phyloP scores from a whole-genome alignment of 2,797 vertebrate species.

The Margarornis squamiger region DNA sequence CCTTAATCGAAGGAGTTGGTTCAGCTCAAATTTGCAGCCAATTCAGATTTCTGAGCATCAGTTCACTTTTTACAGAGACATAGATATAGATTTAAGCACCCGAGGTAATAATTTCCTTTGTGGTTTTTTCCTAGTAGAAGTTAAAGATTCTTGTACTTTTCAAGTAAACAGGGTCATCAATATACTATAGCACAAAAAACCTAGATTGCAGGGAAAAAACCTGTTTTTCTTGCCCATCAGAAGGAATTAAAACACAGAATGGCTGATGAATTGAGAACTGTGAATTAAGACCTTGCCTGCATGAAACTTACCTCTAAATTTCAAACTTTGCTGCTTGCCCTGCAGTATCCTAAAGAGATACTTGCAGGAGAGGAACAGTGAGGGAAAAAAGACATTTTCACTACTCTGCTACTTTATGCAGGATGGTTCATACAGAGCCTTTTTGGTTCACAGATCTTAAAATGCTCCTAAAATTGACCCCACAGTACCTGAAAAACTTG shows the following conservation, averaged over 20 bases:
- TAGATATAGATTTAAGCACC: neutral
- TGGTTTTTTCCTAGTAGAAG: neutral
- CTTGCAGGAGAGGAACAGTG: neutral
- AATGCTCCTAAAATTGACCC: constrained; percentile 49
- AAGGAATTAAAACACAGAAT: neutral
- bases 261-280: neutral
- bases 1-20: neutral
- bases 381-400: neutral
- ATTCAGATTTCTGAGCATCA: neutral
- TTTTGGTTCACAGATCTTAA: constrained; percentile 20
- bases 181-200: neutral
- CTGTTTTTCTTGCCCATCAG: neutral
- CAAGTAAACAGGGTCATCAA: neutral
- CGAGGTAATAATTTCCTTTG: neutral
- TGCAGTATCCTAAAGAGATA: constrained; percentile 27
- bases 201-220: neutral
- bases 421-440: neutral
- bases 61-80: neutral
- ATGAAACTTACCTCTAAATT: neutral
- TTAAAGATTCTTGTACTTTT: neutral
- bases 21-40: neutral
- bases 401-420: neutral
- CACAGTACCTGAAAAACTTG: constrained; percentile 19
- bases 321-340: neutral
- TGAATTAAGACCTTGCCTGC: neutral